A percentile compares a stretch with the other conserved stretches of the same genome.
These are phyloP conservation scores for Sturmia bella DNA, from an alignment of 2,888 invertebrate genomes.

Conservation along the genomic window DNA sequence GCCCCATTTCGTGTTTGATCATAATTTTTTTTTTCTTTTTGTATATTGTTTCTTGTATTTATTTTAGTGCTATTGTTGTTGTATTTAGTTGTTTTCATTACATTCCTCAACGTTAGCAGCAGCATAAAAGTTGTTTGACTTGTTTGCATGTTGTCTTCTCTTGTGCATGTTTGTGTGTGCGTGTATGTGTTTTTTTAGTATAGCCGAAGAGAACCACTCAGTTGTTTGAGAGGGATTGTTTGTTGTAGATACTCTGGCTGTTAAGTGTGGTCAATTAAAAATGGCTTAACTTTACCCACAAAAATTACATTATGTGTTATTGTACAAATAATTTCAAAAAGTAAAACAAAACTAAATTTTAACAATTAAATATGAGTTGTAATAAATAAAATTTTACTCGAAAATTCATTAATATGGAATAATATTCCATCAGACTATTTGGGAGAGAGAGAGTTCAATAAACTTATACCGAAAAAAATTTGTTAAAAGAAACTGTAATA, in stretches of 20 bases:
- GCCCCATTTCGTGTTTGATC: conserved; percentile 65
- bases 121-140: conserved; percentile 79
- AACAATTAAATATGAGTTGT: no score
- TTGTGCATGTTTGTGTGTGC: conserved; percentile 27
- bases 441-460: no score
- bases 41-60: conserved; percentile 31
- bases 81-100: conserved; percentile 73
- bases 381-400: no score
- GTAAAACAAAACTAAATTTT: not conserved
- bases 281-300: no score
- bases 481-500: no score
- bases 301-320: no score
- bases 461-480: no score
- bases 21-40: conserved; percentile 30
- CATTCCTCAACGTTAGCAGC: conserved; percentile 78
- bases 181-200: not conserved
- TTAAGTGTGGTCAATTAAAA: conserved; percentile 39
- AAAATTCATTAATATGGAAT: no score
- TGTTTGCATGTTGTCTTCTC: conserved; percentile 72
- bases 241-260: not conserved
- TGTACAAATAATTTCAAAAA: not conserved
- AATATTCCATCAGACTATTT: no score
- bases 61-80: conserved; percentile 44
- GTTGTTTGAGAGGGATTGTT: conserved; percentile 29
- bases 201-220: conserved; percentile 44